Evolutionary conservation across 2,888 invertebrate genomes (phyloP).

Genomic region (Sphinx pinastri): DNA sequence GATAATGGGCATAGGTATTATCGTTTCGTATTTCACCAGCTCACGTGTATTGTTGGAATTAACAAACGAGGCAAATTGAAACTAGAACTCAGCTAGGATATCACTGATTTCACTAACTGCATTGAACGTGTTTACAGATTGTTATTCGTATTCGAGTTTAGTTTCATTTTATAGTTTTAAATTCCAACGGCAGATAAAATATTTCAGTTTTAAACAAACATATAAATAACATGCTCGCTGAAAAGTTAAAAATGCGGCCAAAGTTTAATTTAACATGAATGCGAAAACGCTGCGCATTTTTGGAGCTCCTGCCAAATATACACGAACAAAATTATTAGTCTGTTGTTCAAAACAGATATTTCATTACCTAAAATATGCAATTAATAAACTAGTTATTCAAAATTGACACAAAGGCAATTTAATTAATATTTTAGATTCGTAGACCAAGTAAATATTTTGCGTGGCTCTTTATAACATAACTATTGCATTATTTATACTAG

Average conservation of each 20-base stretch:
- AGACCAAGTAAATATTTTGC: neutral
- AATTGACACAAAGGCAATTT: slow-evolving; percentile 20
- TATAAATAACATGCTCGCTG: neutral
- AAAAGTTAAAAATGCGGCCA: neutral
- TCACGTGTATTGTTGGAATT: no score
- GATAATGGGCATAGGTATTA: no score
- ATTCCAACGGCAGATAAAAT: neutral
- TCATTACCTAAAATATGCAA: slow-evolving; percentile 11
- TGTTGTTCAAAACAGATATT: slow-evolving; percentile 1
- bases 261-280: neutral
- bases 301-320: neutral
- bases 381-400: slow-evolving; percentile 28
- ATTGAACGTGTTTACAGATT: no score
- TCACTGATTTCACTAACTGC: no score
- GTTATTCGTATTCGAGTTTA: neutral
- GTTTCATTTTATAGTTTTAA: neutral
- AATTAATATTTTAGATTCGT: slow-evolving; percentile 13
- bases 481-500: neutral
- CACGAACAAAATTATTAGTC: slow-evolving; percentile 3
- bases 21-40: no score
- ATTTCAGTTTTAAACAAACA: neutral
- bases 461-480: neutral
- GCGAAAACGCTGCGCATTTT: neutral
- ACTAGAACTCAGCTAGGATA: no score
- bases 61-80: no score